phyloP scores from a whole-genome alignment of 1,140 invertebrate genomes.

The Oncopeltus fasciatus region DNA sequence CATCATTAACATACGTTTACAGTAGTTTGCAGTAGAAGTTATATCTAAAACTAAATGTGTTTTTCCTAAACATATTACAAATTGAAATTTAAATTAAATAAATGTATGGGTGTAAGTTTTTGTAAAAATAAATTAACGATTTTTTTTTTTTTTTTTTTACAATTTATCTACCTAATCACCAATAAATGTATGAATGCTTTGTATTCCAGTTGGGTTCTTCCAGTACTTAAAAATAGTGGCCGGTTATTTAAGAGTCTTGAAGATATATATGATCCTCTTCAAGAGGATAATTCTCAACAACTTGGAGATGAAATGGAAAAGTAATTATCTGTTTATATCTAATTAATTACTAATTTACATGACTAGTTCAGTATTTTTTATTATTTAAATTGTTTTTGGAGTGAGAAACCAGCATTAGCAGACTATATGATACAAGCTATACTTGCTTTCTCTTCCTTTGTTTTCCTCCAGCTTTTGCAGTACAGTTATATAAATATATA shows the following conservation, averaged over 20 bases:
- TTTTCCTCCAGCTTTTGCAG: no score
- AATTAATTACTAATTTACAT: not conserved
- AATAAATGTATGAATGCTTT: not conserved
- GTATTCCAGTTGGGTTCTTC: conserved; percentile 44
- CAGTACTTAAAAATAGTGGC: conserved; percentile 48
- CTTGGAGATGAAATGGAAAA: conserved; percentile 39
- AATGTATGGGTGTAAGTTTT: not conserved
- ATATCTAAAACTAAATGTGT: no score
- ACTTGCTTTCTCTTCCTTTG: no score
- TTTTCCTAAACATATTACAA: no score
- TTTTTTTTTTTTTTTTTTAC: not conserved
- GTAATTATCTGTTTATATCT: conserved; percentile 12
- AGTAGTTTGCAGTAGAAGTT: no score
- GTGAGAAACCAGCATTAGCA: not conserved
- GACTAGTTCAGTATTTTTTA: not conserved
- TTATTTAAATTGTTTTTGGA: not conserved
- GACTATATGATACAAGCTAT: not conserved
- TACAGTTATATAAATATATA: not conserved
- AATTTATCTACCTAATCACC: not conserved
- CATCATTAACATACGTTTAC: no score
- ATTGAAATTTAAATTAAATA: not conserved
- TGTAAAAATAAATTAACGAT: not conserved
- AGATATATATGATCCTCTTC: conserved; percentile 52
- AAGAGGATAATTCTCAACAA: conserved; percentile 39
- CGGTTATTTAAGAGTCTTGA: conserved; percentile 46